Percentiles rank a stretch among this genome's conserved stretches.
phyloP scores from a whole-genome alignment of 2,797 vertebrate genomes.

The Hirundo rustica region DNA sequence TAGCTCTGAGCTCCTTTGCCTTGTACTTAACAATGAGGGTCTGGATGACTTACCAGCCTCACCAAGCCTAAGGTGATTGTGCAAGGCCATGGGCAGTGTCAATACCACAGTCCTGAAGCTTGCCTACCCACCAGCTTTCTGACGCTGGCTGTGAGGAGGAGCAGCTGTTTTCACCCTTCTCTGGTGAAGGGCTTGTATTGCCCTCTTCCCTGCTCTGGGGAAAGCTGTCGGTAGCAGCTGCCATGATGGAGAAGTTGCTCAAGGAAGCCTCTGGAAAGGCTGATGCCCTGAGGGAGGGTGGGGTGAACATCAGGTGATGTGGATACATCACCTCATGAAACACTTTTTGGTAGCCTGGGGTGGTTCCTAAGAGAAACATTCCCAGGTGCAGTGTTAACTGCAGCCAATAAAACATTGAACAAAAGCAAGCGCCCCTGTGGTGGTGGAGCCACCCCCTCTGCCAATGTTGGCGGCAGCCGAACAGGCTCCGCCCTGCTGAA shows the following conservation, averaged over 20 bases:
- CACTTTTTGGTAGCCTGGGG: constrained; percentile 52
- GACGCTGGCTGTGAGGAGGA: not conserved
- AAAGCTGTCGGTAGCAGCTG: not conserved
- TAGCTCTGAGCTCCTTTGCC: not conserved
- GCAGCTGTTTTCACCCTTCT: not conserved
- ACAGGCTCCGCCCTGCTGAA: not conserved
- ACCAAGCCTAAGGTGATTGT: not conserved
- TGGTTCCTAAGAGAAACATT: not conserved
- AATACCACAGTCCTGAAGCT: rapidly evolving
- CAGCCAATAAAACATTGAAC: not conserved
- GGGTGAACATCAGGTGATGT: not conserved
- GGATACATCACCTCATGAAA: not conserved
- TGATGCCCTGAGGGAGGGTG: not conserved
- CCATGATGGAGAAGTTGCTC: not conserved
- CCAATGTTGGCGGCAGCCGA: not conserved
- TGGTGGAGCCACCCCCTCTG: not conserved
- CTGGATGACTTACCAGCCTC: not conserved
- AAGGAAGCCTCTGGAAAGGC: not conserved
- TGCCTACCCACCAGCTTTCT: not conserved
- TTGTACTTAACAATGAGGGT: rapidly evolving
- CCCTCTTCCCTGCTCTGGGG: rapidly evolving
- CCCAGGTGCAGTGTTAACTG: not conserved
- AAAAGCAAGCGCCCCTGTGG: not conserved
- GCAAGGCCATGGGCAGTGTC: rapidly evolving
- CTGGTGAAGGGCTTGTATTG: not conserved